Percentiles rank a stretch among this genome's conserved stretches.
phyloP scores from a whole-genome alignment of 2,797 vertebrate species.

The Gymnothorax reevesii region DNA sequence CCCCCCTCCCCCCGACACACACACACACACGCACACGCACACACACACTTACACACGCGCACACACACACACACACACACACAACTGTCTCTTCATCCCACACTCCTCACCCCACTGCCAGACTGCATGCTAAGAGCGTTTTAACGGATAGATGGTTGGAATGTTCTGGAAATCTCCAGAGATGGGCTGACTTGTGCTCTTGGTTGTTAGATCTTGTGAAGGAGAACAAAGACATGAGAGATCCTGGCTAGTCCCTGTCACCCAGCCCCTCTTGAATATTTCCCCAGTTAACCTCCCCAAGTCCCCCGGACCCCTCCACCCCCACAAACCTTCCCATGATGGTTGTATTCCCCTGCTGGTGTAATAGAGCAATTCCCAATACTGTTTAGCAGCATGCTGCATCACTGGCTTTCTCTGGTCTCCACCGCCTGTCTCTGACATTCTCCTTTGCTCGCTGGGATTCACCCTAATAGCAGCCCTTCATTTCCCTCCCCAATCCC shows the following conservation, averaged over 20 bases:
- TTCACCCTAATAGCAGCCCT: too few relatives aligned
- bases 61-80: constrained; percentile 59
- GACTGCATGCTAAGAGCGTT: not conserved
- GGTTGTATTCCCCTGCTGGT: constrained; percentile 14
- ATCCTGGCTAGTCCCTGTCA: not conserved
- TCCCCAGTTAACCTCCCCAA: not conserved
- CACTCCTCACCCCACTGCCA: too few relatives aligned
- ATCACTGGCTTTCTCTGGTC: constrained; percentile 6
- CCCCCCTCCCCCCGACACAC: constrained; percentile 59
- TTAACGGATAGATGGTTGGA: not conserved
- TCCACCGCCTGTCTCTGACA: not conserved
- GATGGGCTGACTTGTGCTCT: not conserved
- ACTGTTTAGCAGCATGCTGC: constrained; percentile 20
- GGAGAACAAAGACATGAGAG: constrained; percentile 27
- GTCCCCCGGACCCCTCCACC: not conserved
- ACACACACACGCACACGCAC: constrained; percentile 53
- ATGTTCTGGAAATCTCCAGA: not conserved
- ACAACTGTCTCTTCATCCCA: constrained; percentile 46
- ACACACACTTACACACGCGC: constrained; percentile 63
- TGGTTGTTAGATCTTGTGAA: constrained; percentile 13
- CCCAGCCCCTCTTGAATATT: not conserved
- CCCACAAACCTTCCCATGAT: not conserved
- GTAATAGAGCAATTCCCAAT: constrained; percentile 12
- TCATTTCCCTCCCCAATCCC: not conserved
- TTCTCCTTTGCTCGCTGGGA: not conserved